A percentile compares a stretch with the other conserved stretches of the same genome.
phyloP scores from a whole-genome alignment of 2,113 vertebrate species.

The Coturnix japonica region DNA sequence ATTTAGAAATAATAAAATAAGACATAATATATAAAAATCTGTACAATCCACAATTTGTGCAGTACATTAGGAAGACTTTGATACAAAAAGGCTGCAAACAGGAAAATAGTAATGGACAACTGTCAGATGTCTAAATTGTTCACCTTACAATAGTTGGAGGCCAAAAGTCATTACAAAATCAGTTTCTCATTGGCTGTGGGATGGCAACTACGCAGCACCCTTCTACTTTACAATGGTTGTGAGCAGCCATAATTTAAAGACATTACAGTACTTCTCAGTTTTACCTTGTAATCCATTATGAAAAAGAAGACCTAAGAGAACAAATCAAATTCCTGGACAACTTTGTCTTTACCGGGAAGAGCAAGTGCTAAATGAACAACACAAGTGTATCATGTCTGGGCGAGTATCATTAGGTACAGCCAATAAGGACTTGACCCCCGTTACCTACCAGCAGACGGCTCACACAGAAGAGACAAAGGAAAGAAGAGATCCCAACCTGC shows the following conservation, averaged over 20 bases:
- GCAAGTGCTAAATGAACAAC: background rate
- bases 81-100: conserved; percentile 89
- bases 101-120: conserved; percentile 80
- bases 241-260: conserved; percentile 75
- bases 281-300: conserved; percentile 73
- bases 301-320: conserved; percentile 42
- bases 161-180: conserved; percentile 64
- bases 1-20: conserved; percentile 99
- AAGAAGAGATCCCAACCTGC: conserved; percentile 29
- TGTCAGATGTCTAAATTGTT: conserved; percentile 73
- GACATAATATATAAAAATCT: conserved; percentile 99
- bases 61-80: conserved; percentile 96
- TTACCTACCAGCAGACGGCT: background rate
- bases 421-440: background rate
- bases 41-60: conserved; percentile 96
- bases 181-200: conserved; percentile 59
- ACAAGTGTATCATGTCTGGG: background rate
- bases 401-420: background rate
- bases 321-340: conserved; percentile 38
- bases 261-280: conserved; percentile 82
- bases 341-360: conserved; percentile 68
- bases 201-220: conserved; percentile 58
- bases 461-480: conserved; percentile 7
- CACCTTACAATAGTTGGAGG: conserved; percentile 71
- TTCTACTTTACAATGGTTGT: conserved; percentile 44